Evolutionary conservation across 64 coral and sea anemone species (phyloP).

Genomic region (Cladopsammia gracilis): DNA sequence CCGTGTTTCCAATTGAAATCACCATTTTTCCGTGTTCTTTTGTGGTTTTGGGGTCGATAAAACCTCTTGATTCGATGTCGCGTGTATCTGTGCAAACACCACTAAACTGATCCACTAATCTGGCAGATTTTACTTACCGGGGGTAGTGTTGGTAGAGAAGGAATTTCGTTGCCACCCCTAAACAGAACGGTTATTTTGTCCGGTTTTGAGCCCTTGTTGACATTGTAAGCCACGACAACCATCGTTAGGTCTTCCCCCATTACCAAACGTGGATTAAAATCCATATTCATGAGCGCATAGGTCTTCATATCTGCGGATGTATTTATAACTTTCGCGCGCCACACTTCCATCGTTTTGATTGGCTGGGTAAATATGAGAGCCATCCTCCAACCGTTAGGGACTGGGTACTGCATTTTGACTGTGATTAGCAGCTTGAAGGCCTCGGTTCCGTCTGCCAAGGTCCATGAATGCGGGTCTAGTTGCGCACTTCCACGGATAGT

Average conservation of each 20-base stretch:
- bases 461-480: neutral
- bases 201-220: neutral
- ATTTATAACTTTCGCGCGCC: neutral
- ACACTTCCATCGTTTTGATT: conserved; percentile 23
- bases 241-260: neutral
- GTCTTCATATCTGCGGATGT: neutral
- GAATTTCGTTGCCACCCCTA: neutral
- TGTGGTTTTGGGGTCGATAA: too few species aligned
- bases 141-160: neutral
- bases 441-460: neutral
- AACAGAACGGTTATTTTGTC: conserved; percentile 3
- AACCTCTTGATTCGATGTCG: too few species aligned
- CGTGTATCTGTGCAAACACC: too few species aligned
- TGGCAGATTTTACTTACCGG: neutral
- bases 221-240: conserved; percentile 7
- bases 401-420: conserved; percentile 5
- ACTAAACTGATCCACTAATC: too few species aligned
- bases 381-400: conserved; percentile 20
- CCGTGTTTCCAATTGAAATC: too few species aligned
- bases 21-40: too few species aligned
- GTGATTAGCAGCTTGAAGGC: conserved; percentile 23
- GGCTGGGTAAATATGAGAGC: neutral
- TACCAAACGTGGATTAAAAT: neutral
- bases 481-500: neutral
- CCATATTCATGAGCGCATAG: neutral